phyloP scores from a whole-genome alignment of 2,113 vertebrate genomes.

The Dolichotis patagonum region DNA sequence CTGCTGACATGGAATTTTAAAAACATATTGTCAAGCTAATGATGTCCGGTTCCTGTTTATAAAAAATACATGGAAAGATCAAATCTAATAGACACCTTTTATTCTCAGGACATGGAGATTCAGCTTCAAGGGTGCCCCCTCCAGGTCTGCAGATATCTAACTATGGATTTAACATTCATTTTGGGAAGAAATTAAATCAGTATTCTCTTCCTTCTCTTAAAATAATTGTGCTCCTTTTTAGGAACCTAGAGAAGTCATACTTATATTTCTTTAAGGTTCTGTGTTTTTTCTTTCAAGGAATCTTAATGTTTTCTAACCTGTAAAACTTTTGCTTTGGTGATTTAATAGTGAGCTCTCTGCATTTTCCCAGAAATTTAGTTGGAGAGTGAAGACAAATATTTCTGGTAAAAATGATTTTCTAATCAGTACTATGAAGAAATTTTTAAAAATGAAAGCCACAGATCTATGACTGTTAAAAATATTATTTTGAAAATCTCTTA shows the following conservation, averaged over 20 bases:
- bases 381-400: background rate
- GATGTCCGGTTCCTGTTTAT: background rate
- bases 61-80: background rate
- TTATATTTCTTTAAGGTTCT: background rate
- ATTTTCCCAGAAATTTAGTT: background rate
- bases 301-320: background rate
- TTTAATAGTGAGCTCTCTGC: background rate
- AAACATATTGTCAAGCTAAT: background rate
- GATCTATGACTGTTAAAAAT: background rate
- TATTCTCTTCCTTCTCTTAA: background rate
- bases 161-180: background rate
- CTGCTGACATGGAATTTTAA: background rate
- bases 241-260: background rate
- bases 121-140: background rate
- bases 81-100: background rate
- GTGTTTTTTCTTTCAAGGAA: background rate
- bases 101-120: background rate
- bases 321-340: background rate
- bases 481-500: slow-evolving; percentile 18
- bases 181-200: background rate
- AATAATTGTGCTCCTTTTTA: background rate
- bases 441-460: background rate
- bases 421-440: background rate
- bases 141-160: background rate
- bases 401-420: background rate